Evolutionary conservation across 2,888 invertebrate genomes (phyloP).

Genomic region (Lasioglossum marginatum): DNA sequence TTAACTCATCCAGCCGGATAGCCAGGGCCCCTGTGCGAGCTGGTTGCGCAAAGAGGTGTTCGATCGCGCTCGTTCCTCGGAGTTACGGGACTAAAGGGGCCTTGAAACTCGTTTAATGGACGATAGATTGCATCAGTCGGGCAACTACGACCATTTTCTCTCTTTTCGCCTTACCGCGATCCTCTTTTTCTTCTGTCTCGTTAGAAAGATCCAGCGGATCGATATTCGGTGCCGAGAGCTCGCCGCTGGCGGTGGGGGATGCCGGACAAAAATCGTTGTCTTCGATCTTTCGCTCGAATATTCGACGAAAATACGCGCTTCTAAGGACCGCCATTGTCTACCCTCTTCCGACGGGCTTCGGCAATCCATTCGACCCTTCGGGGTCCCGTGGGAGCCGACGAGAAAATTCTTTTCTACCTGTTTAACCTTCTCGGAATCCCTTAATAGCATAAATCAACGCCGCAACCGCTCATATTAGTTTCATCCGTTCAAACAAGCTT

Average conservation of each 20-base stretch:
- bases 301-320: conserved; percentile 42
- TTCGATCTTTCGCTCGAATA: conserved; percentile 42
- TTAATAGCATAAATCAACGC: background rate
- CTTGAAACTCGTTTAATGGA: conserved; percentile 79
- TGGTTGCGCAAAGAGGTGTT: conserved; percentile 73
- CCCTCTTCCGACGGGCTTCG: background rate
- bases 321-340: conserved; percentile 1
- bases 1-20: conserved; percentile 78
- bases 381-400: background rate
- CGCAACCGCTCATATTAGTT: background rate
- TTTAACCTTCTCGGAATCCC: background rate
- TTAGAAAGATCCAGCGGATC: conserved; percentile 59
- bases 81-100: conserved; percentile 67
- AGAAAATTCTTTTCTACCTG: background rate
- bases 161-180: conserved; percentile 24
- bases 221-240: conserved; percentile 40
- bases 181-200: conserved; percentile 47
- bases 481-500: background rate
- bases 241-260: conserved; percentile 23
- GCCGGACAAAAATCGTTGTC: conserved; percentile 47
- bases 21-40: conserved; percentile 34
- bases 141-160: conserved; percentile 58
- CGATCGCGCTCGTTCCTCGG: conserved; percentile 59
- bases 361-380: background rate
- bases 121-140: conserved; percentile 78